A percentile compares a stretch with the other conserved stretches of the same genome.
These are phyloP conservation scores for Trichomycterus rosablanca DNA, from an alignment of 2,113 vertebrate species.

Conservation along the genomic window DNA sequence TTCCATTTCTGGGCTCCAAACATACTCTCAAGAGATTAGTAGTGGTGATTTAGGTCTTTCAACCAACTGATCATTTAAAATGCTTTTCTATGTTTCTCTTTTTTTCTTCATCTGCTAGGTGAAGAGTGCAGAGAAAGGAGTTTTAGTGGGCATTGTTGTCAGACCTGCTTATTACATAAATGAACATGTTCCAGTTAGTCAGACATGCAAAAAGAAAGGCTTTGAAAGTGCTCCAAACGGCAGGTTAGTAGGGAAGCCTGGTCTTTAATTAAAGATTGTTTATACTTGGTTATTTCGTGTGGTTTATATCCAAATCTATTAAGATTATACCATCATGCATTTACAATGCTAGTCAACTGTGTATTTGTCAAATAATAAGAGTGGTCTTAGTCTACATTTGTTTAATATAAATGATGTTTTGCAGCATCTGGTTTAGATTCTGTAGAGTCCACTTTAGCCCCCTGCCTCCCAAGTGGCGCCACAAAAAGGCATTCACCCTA, in stretches of 20 bases:
- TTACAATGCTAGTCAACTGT: no score
- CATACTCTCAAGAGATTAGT: slow-evolving; percentile 47
- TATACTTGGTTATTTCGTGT: background rate
- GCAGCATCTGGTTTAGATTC: no score
- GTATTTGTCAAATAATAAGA: no score
- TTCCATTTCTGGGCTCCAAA: slow-evolving; percentile 38
- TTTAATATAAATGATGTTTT: no score
- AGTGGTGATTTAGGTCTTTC: background rate
- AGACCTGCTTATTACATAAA: background rate
- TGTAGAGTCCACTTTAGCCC: no score
- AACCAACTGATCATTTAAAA: background rate
- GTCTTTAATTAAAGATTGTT: background rate
- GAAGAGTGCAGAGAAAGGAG: background rate
- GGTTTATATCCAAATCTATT: no score
- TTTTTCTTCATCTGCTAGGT: no score
- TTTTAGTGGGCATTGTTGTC: background rate
- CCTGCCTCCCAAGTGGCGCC: no score
- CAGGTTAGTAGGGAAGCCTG: background rate
- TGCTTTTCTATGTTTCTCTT: slow-evolving; percentile 10
- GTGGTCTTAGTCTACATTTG: no score
- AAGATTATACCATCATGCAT: background rate
- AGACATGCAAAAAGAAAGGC: slow-evolving; percentile 17
- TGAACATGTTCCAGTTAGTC: background rate
- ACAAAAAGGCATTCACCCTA: no score
- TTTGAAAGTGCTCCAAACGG: background rate